Conservation (phyloP, 2,113 vertebrate species). For the Vanacampus margaritifer region DNA sequence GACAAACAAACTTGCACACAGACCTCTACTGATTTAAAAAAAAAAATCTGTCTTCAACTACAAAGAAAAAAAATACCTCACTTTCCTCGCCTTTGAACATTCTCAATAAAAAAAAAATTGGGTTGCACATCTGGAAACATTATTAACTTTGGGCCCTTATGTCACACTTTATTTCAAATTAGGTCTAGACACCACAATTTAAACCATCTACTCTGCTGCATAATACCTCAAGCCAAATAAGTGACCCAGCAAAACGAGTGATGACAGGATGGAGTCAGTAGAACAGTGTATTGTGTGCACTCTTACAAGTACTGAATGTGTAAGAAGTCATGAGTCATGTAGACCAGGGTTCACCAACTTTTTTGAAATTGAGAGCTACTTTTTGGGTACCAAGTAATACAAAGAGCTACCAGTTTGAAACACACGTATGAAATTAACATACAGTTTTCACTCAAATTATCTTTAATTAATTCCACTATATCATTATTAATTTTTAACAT, state of each 20-base stretch:
- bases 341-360: neutral
- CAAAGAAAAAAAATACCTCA: neutral
- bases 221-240: neutral
- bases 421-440: neutral
- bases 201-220: conserved; percentile 3
- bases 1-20: neutral
- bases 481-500: too few relatives aligned
- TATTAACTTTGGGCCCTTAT: conserved; percentile 19
- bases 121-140: conserved; percentile 17
- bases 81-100: conserved; percentile 14
- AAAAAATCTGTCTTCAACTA: neutral
- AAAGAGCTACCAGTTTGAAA: neutral
- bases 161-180: conserved; percentile 32
- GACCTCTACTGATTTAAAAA: neutral
- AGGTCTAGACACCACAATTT: conserved; percentile 20
- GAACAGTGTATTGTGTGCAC: conserved; percentile 29
- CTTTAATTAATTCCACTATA: too few relatives aligned
- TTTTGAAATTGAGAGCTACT: too few relatives aligned
- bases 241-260: conserved; percentile 15
- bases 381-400: neutral
- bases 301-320: conserved; percentile 19
- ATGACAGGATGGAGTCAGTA: conserved; percentile 20
- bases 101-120: conserved; percentile 20
- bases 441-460: too few relatives aligned
- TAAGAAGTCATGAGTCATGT: conserved; percentile 1